A percentile compares a stretch with the other conserved stretches of the same genome.
Evolutionary conservation across 1,140 invertebrate species (phyloP).

Genomic region (Drosophila chauvacae): DNA sequence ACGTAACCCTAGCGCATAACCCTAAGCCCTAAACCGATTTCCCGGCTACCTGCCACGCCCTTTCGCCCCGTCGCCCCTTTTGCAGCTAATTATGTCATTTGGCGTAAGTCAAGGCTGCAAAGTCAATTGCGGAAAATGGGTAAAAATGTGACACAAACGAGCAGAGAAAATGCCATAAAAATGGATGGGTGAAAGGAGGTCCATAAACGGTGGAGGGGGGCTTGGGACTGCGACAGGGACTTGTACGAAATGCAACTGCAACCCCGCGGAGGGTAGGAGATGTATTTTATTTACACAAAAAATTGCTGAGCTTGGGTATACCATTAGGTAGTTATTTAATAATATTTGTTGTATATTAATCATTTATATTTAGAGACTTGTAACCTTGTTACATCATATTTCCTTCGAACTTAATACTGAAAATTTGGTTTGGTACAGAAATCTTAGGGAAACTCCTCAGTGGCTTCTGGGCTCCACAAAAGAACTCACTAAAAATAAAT

Average conservation of each 20-base stretch:
- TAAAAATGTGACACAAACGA: conserved; percentile 48
- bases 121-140: conserved; percentile 71
- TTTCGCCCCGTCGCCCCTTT: conserved; percentile 18
- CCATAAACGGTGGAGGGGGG: not conserved
- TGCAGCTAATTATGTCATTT: conserved; percentile 75
- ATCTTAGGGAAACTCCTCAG: too few relatives aligned
- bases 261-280: not conserved
- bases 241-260: conserved; percentile 1
- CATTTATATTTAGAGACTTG: not conserved
- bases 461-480: not conserved
- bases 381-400: not conserved
- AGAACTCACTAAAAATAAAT: not conserved
- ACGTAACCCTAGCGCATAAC: conserved; percentile 56
- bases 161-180: conserved; percentile 34
- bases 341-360: not conserved
- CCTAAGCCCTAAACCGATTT: conserved; percentile 20
- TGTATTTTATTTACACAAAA: not conserved
- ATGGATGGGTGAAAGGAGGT: conserved; percentile 21
- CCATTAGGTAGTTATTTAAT: not conserved
- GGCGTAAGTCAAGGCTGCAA: conserved; percentile 76
- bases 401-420: not conserved
- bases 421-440: too few relatives aligned
- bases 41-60: conserved; percentile 55
- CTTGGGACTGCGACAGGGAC: not conserved
- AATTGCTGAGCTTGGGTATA: not conserved